Evolutionary conservation across 2,113 vertebrate species (phyloP), one percentile per base, ranked within the genome.

Genomic region (Paratilapia polleni): DNA sequence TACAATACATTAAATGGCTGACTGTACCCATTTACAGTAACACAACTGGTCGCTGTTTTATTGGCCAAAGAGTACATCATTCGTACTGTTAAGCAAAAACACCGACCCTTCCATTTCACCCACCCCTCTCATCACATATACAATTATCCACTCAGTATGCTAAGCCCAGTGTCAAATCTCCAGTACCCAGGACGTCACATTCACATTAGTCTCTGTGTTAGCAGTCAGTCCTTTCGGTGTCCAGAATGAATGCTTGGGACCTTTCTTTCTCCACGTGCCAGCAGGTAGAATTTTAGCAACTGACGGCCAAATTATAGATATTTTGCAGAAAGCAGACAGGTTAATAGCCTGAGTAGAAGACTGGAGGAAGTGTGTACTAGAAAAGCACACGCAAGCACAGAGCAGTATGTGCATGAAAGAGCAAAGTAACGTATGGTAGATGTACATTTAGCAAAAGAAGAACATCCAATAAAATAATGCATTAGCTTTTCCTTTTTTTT

Each of bases 271-370:
- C 64, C 59, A 61, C 28, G 9, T 83, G 80, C 59, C 84, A 83
- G 82, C 88, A 89, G 90, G 88, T 74, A 88, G 79, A 88, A 88
- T 90, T 94, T 93, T 90, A 93, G 94, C 93, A 93, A 93, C 59
- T 92, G 93, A 94, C 81, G 56, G 86, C 83, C 92, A 96, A 95
- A 95, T 94, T 92, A 93, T 82, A 95, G 92, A 89, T 87, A 92
- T 89, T 92, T 89, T 70, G 84, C 81, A 81, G 84, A 83, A 80
- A 88, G 82, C 74, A 82, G 94, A 95, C 92, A 94, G 87, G 92
- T 94, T 94, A 95, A 95, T 95, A 93, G 93, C 92, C 77, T 85
- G 81, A 60, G 14, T 78, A 75, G 85, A 92, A 91, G 90, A 91
- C 83, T 26, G 77, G 79, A 83, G n/a, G n/a, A 82, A 49, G 64